These are phyloP conservation scores for Hirundo rustica DNA, from an alignment of 2,797 vertebrate species.

Conservation along the genomic window DNA sequence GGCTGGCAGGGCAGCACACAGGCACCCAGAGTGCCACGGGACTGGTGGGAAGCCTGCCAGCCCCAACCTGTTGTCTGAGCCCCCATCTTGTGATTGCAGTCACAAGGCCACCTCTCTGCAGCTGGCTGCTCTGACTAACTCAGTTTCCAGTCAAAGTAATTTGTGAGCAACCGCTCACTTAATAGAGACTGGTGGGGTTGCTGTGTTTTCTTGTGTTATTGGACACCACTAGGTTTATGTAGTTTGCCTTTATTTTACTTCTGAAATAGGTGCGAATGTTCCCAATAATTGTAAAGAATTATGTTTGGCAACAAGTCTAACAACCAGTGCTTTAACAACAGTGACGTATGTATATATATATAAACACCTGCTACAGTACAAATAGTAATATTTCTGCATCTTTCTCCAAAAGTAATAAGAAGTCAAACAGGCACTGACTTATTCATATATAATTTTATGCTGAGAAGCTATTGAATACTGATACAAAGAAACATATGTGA, in stretches of 20 bases:
- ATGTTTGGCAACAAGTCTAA: neutral
- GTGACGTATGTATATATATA: neutral
- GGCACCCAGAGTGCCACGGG: neutral
- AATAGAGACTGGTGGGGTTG: neutral
- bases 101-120: neutral
- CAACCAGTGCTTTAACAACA: neutral
- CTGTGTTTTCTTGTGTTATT: neutral
- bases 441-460: neutral
- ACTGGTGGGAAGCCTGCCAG: neutral
- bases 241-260: neutral
- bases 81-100: neutral
- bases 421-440: neutral
- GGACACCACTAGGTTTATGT: neutral
- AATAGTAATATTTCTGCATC: neutral
- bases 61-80: neutral
- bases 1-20: neutral
- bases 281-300: neutral
- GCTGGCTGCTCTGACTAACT: neutral
- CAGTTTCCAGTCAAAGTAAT: neutral
- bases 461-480: neutral
- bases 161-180: neutral
- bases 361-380: neutral
- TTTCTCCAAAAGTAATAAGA: neutral
- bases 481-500: neutral
- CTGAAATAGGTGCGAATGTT: neutral